Evolutionary conservation across 2,113 vertebrate species (phyloP).

Genomic region (Marmota monax): DNA sequence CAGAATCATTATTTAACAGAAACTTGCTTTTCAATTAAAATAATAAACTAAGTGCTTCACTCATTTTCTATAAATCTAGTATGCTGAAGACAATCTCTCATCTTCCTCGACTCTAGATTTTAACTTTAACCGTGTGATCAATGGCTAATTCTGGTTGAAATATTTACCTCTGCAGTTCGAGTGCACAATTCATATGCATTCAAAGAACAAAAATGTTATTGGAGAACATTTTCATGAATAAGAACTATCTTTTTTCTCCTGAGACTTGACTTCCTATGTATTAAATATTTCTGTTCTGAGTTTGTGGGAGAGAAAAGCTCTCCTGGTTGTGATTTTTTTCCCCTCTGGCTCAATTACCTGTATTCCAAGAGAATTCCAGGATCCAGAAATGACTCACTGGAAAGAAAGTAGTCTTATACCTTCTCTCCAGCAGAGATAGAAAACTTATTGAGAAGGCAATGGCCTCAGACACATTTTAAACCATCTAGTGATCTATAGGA

Average conservation of each 20-base stretch:
- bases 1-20: not conserved
- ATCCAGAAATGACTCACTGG: not conserved
- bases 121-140: not conserved
- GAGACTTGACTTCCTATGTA: not conserved
- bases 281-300: not conserved
- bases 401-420: not conserved
- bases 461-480: constrained; percentile 65
- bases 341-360: not conserved
- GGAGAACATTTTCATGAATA: not conserved
- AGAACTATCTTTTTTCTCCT: not conserved
- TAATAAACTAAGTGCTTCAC: not conserved
- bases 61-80: constrained; percentile 18
- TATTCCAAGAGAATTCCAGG: constrained; percentile 18
- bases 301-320: not conserved
- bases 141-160: not conserved
- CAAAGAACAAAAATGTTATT: not conserved
- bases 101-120: not conserved
- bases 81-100: not conserved
- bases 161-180: not conserved
- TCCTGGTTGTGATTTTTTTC: not conserved
- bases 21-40: not conserved
- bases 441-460: constrained; percentile 56
- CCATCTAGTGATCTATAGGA: constrained; percentile 56
- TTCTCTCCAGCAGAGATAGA: not conserved
- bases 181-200: not conserved